Evolutionary conservation across 2,797 vertebrate genomes (phyloP).

Genomic region (Discoglossus pictus): DNA sequence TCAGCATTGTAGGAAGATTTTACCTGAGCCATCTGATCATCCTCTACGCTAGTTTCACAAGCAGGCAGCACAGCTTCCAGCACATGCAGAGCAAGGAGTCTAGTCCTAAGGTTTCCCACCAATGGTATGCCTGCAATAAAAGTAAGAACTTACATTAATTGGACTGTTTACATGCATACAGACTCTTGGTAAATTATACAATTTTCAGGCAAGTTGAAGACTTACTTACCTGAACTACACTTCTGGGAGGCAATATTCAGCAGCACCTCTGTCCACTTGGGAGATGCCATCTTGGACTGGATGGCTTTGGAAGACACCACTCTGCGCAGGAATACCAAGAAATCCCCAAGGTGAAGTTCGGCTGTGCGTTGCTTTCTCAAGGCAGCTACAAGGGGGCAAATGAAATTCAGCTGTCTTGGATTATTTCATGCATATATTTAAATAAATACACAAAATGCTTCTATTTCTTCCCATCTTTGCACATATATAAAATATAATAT

Average conservation of each 20-base stretch:
- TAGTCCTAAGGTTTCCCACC: conserved; percentile 93
- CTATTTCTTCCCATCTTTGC: too few species aligned
- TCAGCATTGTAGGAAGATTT: conserved; percentile 29
- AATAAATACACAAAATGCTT: too few species aligned
- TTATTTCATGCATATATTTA: too few species aligned
- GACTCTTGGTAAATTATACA: too few species aligned
- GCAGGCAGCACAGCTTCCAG: conserved; percentile 93
- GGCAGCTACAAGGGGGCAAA: conserved; percentile 72
- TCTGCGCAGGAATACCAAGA: conserved; percentile 91
- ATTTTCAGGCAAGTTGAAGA: too few species aligned
- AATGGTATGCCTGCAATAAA: conserved; percentile 83
- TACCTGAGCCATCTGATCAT: conserved; percentile 95
- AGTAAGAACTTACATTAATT: conserved; percentile 79
- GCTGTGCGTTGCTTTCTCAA: conserved; percentile 90
- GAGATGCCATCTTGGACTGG: conserved; percentile 97
- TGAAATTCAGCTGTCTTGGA: too few species aligned
- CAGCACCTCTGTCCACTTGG: conserved; percentile 97
- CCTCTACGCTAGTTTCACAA: conserved; percentile 90
- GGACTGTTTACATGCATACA: too few species aligned
- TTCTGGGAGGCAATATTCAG: conserved; percentile 97
- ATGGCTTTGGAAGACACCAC: conserved; percentile 98
- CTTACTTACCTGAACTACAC: conserved; percentile 85
- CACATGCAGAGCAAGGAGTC: conserved; percentile 92
- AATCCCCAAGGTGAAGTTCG: conserved; percentile 93
- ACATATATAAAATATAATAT: too few species aligned